Evolutionary conservation across 2,888 invertebrate genomes (phyloP).

Genomic region (Phyllotreta striolata): DNA sequence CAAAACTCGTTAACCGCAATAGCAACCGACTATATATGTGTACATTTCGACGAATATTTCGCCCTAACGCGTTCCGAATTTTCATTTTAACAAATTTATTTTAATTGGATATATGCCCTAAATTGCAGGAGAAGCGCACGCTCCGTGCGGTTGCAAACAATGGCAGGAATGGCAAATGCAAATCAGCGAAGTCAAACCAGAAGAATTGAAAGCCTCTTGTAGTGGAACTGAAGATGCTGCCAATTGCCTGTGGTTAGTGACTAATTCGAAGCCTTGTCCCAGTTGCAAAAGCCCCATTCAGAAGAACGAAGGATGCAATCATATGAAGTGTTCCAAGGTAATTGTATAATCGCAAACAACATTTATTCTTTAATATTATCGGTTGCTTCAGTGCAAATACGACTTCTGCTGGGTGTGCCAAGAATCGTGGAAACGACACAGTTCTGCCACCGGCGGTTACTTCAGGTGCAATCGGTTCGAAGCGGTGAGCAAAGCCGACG

Average conservation of each 20-base stretch:
- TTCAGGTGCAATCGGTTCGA: conserved; percentile 70
- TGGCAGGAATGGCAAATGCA: conserved; percentile 68
- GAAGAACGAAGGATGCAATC: conserved; percentile 77
- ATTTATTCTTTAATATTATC: no score
- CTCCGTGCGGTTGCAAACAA: conserved; percentile 71
- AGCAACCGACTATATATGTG: no score
- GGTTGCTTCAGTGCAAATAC: conserved; percentile 68
- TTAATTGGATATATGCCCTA: background rate
- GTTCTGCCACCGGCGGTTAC: conserved; percentile 74
- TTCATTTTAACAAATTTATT: no score
- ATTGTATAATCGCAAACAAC: background rate
- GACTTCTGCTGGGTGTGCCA: conserved; percentile 79
- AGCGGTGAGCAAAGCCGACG: conserved; percentile 70
- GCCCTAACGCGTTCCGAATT: no score
- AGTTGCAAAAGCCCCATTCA: conserved; percentile 76
- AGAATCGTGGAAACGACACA: conserved; percentile 75
- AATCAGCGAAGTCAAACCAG: conserved; percentile 71
- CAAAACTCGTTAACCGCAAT: no score
- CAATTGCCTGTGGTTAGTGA: conserved; percentile 73
- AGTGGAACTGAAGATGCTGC: conserved; percentile 68
- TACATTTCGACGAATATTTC: no score
- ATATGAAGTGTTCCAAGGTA: conserved; percentile 77
- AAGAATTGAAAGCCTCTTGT: conserved; percentile 65
- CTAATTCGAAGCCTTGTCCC: conserved; percentile 75
- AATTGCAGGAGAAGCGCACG: conserved; percentile 67